Evolutionary conservation across 2,888 invertebrate species (phyloP).

Genomic region (Trachelus stipa): DNA sequence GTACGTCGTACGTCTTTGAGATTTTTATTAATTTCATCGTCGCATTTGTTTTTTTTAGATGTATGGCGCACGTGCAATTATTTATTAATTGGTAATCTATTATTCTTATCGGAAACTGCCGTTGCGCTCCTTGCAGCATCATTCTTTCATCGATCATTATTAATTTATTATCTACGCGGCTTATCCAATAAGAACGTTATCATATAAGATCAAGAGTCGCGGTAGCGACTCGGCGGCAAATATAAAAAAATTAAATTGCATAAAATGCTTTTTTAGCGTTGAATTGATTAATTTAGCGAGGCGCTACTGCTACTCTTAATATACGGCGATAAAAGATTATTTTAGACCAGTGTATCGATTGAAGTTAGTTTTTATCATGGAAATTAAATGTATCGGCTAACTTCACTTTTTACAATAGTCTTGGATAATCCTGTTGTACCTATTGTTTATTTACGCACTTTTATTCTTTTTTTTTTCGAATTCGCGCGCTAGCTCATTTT

Average conservation of each 20-base stretch:
- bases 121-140: too few relatives aligned
- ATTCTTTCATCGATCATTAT: too few relatives aligned
- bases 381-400: neutral
- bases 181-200: neutral
- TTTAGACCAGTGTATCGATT: neutral
- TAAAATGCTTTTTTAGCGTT: too few relatives aligned
- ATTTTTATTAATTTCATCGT: neutral
- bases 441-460: neutral
- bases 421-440: neutral
- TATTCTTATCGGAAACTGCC: neutral
- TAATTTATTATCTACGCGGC: neutral
- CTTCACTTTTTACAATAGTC: neutral
- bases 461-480: slow-evolving; percentile 7
- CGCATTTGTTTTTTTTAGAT: neutral
- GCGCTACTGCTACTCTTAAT: too few relatives aligned
- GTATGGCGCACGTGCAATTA: neutral
- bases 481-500: slow-evolving; percentile 44
- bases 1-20: neutral
- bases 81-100: neutral
- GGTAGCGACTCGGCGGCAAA: too few relatives aligned
- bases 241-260: too few relatives aligned
- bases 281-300: too few relatives aligned
- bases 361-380: neutral
- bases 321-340: neutral
- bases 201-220: neutral